Evolutionary conservation across 1,140 invertebrate species (phyloP).

Genomic region (Belonocnema kinseyi): DNA sequence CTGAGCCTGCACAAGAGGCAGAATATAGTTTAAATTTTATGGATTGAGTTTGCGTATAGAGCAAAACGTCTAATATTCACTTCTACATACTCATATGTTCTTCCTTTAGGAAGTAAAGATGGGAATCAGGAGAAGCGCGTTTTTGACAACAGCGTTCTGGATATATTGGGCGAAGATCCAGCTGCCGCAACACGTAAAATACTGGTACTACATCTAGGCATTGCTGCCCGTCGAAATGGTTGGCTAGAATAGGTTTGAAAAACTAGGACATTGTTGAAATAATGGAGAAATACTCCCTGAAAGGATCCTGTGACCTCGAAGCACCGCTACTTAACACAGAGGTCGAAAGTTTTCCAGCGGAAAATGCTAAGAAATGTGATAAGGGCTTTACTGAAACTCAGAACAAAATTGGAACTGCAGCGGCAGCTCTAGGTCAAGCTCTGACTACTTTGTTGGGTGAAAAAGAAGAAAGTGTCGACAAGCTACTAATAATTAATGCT

Average conservation of each 20-base stretch:
- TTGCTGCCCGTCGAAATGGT: background rate
- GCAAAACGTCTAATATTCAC: too few species aligned
- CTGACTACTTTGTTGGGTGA: background rate
- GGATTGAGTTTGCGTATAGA: too few species aligned
- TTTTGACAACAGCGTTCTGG: too few species aligned
- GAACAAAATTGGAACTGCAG: background rate
- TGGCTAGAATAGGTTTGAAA: constrained; percentile 14
- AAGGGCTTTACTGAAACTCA: constrained; percentile 9
- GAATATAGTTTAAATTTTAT: too few species aligned
- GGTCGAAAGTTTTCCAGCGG: background rate
- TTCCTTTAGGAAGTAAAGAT: too few species aligned
- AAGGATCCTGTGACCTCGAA: background rate
- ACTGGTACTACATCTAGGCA: too few species aligned
- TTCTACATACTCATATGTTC: too few species aligned
- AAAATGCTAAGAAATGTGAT: constrained; percentile 19
- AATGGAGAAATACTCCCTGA: background rate
- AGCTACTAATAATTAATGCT: background rate
- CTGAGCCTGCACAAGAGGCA: too few species aligned
- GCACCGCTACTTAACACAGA: constrained; percentile 20
- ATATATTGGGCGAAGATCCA: too few species aligned
- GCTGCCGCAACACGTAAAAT: too few species aligned
- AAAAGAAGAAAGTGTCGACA: constrained; percentile 23
- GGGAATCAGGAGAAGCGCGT: too few species aligned
- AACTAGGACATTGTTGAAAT: constrained; percentile 18
- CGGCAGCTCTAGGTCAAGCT: background rate